Base-by-base conservation (phyloP, 2,797 vertebrate genomes). In the Sebastes reedi region DNA sequence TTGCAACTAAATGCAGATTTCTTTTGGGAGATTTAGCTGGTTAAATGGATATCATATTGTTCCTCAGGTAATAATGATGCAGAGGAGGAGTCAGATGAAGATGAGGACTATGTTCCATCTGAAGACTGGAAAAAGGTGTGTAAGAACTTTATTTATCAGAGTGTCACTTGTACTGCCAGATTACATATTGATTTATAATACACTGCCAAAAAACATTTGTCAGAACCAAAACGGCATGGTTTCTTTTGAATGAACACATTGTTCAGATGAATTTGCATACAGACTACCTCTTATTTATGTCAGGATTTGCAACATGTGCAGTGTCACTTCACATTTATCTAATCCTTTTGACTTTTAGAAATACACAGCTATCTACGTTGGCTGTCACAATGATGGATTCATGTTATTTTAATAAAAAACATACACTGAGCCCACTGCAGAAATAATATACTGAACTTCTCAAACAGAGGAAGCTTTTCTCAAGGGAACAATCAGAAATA, bases 71-170 rank as follows among this genome's bases (percentile, higher is more conserved):
- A 92, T 77, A 93, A 98, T 70, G 97, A 99, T 93, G 97, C 94
- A 67, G 98, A 98, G 92, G 98, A 99, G 65, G 99, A 99, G 91
- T 99, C 98, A 0, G 99, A 99, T 92, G 98, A 99, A 93, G 99
- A 99, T 90, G 98, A 99, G 94, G 98, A 99, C 94, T 99, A 99
- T 88, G 95, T 99, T 94, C 98, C 98, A 42, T 99, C 97, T 85
- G 98, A 99, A 91, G 98, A 99, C 79, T 99, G 98, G 98, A 99
- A 99, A 94, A 99, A 99, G 96, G 99, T 99, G 94, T 69, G 39
- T 46, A 6, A 7, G 6, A 50, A n/a, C n/a, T 39, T 46, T 18
- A 24, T 50, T 14, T 24, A 12, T 60, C 13, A 11, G 20, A 29
- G 27, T 52, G 18, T 58, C 8, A 6, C 2, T 22, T 50, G 6